Percentiles rank a stretch among this genome's conserved stretches.
Evolutionary conservation across 92 coral and sea anemone species (phyloP).

Genomic region (Muricea muricata): DNA sequence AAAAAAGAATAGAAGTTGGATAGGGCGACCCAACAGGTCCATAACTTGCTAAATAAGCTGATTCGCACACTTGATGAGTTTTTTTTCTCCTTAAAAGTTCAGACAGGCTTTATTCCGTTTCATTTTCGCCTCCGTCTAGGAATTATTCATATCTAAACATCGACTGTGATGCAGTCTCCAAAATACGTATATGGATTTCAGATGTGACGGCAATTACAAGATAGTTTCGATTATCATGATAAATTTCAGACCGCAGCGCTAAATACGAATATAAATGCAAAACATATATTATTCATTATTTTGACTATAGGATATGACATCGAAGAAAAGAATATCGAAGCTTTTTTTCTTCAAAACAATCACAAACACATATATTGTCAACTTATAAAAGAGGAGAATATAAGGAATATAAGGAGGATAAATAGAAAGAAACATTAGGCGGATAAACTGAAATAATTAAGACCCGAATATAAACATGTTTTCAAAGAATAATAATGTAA

Average conservation of each 20-base stretch:
- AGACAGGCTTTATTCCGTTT: neutral
- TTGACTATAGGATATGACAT: neutral
- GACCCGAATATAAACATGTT: neutral
- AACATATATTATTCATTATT: neutral
- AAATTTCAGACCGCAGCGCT: neutral
- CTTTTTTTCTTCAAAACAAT: neutral
- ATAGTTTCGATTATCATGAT: neutral
- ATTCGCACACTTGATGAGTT: no score
- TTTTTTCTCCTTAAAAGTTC: no score
- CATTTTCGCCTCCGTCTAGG: neutral
- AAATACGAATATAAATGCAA: neutral
- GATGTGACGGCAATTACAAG: no score
- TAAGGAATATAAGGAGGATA: neutral
- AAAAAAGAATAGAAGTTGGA: no score
- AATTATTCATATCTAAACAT: neutral
- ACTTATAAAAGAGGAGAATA: neutral
- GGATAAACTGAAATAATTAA: neutral
- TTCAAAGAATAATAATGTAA: neutral
- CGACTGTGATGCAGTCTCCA: neutral
- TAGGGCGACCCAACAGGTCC: no score
- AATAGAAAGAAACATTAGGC: neutral
- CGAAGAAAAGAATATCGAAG: neutral
- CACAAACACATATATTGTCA: neutral
- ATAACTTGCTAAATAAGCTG: no score
- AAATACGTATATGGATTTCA: neutral